Conservation (phyloP, 2,113 vertebrate genomes). For the Tupaia chinensis region DNA sequence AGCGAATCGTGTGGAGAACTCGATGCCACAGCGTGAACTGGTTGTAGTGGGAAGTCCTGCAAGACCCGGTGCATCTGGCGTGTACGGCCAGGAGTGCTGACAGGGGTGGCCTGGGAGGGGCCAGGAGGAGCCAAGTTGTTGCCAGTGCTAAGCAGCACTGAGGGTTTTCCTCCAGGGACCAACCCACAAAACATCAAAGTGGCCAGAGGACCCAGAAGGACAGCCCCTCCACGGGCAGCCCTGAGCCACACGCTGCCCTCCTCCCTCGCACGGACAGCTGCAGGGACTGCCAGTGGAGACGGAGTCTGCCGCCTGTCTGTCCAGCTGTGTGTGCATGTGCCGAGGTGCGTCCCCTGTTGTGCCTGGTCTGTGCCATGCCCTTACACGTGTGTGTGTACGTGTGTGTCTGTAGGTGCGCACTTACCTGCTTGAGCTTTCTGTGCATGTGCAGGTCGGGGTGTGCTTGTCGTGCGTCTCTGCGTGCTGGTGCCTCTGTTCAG, state of each 20-base stretch:
- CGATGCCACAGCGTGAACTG: slow-evolving; percentile 79
- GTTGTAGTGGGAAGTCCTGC: slow-evolving; percentile 77
- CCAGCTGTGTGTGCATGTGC: slow-evolving; percentile 86
- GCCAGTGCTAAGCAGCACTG: slow-evolving; percentile 40
- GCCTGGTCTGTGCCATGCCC: slow-evolving; percentile 83
- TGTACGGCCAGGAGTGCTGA: not conserved
- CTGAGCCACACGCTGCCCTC: not conserved
- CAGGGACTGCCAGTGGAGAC: slow-evolving; percentile 64
- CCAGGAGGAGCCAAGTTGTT: slow-evolving; percentile 62
- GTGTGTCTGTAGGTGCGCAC: slow-evolving; percentile 83
- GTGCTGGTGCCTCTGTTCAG: slow-evolving; percentile 83
- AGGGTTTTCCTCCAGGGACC: slow-evolving; percentile 76
- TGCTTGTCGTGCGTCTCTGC: slow-evolving; percentile 80
- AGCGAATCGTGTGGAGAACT: slow-evolving; percentile 78
- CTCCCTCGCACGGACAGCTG: not conserved
- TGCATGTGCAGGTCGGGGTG: slow-evolving; percentile 88
- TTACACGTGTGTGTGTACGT: slow-evolving; percentile 67
- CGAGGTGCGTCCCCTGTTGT: slow-evolving; percentile 82
- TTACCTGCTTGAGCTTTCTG: slow-evolving; percentile 86
- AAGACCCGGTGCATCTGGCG: slow-evolving; percentile 55
- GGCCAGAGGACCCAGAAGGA: slow-evolving; percentile 61
- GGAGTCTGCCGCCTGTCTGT: slow-evolving; percentile 58
- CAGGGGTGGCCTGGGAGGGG: slow-evolving; percentile 67
- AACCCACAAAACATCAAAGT: slow-evolving; percentile 46
- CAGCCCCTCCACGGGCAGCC: slow-evolving; percentile 49